Base-by-base conservation (phyloP, 1,140 invertebrate genomes). In the Arctopsyche grandis region DNA sequence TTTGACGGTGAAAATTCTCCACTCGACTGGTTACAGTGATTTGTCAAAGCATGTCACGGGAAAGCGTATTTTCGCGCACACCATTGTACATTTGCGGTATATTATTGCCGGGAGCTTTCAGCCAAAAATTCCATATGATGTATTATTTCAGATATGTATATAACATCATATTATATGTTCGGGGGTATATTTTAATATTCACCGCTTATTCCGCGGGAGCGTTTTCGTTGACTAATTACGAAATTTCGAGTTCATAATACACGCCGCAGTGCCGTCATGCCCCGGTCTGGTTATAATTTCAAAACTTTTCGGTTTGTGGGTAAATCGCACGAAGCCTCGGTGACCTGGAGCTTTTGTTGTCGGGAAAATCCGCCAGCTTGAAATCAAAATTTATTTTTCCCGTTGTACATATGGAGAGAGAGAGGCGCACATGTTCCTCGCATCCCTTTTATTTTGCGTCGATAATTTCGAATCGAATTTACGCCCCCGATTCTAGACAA, bases 191-290 rank as follows among this genome's bases (percentile, higher is more conserved):
- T 71, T 71, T 19, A 71, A 71, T 71, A 44, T 71, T 71, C 69
- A 71, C 16, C 38, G 43, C 44, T 48, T 71, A 71, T 10, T 24
- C 69, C 10, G 16, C 69, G 69, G n/a, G 29, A 71, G 69, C 38
- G 69, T 44, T 46, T 71, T 71, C 74, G 52, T 76, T 63, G 74
- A 76, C 74, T 76, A 76, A 76, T 76, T 76, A 76, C 22, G 58
- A 44, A 63, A 76, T 60, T 76, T 29, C 10, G 56, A 63, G 74
- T 76, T 76, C 74, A 76, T 76, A 63, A 76, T 76, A 46, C 56
- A 29, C 9, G 43, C 48, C 48, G 52, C 56, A 76, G 3, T 7
- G 7, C 29, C 29, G 29, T 7, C 29, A 38, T 38, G 3, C 29
- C 29, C 29, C 74, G 52, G 29, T 16, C 74, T 22, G 74, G 74